Percentiles rank a stretch among this genome's conserved stretches.
phyloP scores from a whole-genome alignment of 2,797 vertebrate genomes.

The Melanotaenia pygmaea region DNA sequence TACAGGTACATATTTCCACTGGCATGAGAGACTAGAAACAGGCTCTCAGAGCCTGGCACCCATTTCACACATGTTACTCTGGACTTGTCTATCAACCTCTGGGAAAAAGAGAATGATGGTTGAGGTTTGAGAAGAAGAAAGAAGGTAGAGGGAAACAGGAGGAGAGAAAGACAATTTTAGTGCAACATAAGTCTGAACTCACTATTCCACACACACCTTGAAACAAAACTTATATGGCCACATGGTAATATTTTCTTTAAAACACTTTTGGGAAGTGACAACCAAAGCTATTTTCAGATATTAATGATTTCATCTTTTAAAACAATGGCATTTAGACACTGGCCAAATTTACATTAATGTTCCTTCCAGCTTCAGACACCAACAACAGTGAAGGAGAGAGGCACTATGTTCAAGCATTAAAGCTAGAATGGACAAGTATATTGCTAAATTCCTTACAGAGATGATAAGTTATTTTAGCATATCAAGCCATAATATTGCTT shows the following conservation, averaged over 20 bases:
- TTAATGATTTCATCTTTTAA: not conserved
- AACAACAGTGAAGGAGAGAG: not conserved
- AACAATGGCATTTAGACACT: not conserved
- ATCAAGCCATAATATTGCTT: too few relatives aligned
- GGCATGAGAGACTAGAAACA: slow-evolving; percentile 97
- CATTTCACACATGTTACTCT: slow-evolving; percentile 97
- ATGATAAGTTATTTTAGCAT: not conserved
- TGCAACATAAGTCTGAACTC: slow-evolving; percentile 18
- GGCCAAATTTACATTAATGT: not conserved
- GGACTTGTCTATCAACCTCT: slow-evolving; percentile 99
- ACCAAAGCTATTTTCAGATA: not conserved
- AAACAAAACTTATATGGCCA: not conserved
- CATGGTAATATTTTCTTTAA: not conserved
- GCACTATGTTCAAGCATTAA: not conserved
- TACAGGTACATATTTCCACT: slow-evolving; percentile 98
- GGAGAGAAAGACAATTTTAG: slow-evolving; percentile 53
- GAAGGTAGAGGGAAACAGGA: slow-evolving; percentile 54
- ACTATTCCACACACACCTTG: not conserved
- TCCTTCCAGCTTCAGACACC: not conserved
- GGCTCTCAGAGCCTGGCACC: slow-evolving; percentile 98
- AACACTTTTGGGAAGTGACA: not conserved
- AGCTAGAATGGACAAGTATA: too few relatives aligned
- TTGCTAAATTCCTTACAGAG: too few relatives aligned
- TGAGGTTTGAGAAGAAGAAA: slow-evolving; percentile 67
- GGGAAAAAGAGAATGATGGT: slow-evolving; percentile 32